phyloP scores from a whole-genome alignment of 2,113 vertebrate genomes.

The Pluvialis apricaria region DNA sequence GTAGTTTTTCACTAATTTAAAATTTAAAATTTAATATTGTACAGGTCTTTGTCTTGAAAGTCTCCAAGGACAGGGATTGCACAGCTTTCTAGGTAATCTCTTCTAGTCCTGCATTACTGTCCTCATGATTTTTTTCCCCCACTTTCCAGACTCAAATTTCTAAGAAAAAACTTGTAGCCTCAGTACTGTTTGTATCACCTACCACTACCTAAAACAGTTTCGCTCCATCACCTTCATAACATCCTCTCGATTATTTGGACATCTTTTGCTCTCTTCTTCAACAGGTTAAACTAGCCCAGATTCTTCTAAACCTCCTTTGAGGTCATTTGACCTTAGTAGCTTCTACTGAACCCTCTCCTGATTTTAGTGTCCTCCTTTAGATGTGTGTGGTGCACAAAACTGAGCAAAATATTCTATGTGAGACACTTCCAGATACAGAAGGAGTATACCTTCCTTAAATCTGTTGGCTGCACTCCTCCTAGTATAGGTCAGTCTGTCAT shows the following conservation, averaged over 20 bases:
- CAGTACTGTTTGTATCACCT: neutral
- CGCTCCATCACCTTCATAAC: neutral
- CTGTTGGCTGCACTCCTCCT: neutral
- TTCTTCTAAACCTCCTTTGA: neutral
- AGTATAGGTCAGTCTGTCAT: neutral
- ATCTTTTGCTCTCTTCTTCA: neutral
- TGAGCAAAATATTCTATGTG: neutral
- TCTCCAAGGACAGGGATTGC: fast-evolving
- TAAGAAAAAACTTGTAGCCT: neutral
- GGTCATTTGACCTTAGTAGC: neutral
- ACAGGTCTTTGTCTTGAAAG: neutral
- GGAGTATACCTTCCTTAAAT: neutral
- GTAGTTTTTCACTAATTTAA: neutral
- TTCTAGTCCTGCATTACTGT: neutral
- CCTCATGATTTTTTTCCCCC: fast-evolving
- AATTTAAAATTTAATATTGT: neutral
- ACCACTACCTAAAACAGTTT: neutral
- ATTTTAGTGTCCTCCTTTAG: neutral
- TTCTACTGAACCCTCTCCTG: fast-evolving
- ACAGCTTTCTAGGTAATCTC: neutral
- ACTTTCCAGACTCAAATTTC: neutral
- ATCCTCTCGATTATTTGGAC: neutral
- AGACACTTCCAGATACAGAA: neutral
- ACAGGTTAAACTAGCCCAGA: neutral
- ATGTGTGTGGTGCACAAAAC: neutral